Base-by-base conservation (phyloP, 2,797 vertebrate genomes). In the Rhynchonycteris naso region DNA sequence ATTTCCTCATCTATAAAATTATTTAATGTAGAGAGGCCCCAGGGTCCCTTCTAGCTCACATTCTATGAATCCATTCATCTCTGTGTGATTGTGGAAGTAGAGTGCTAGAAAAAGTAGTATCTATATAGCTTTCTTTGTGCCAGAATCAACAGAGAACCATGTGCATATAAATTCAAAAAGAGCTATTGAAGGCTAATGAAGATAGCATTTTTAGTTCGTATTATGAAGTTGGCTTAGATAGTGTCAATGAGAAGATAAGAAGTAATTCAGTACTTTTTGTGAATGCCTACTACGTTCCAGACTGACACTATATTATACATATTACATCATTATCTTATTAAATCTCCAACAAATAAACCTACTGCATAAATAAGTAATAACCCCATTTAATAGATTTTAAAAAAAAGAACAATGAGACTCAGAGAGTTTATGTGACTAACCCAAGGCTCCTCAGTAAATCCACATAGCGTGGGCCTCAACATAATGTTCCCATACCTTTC, bases 1-100 rank as follows among this genome's bases (percentile, higher is more conserved):
- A 79, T 75, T 93, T 95, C 93, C 56, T 93, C 21, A 1, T 95
- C 90, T 97, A 72, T 92, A 97, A 95, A 96, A 95, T 93, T 66
- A 82, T 56, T 78, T 80, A 96, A 80, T 69, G n/a, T 86, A 91
- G 56, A 93, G 72, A 96, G 65, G 52, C 81, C 72, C 74, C 43
- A 72, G 86, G 92, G 68, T 76, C 85, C 30, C 88, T 92, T 90
- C 74, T 7, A 95, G 74, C 54, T 84, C 90, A 94, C 61, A 94
- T 65, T 90, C 88, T 84, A 54, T 58, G 90, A 97, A 86, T 86
- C 65, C 85, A 91, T 90, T 81, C 83, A 89, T 91, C 90, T 96
- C 56, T 79, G 24, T 35, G 88, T 81, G 80, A 85, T 68, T 96
- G 78, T 85, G 50, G 69, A 94, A 94, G 78, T 65, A 75, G 93